phyloP scores from a whole-genome alignment of 2,113 vertebrate genomes.

The Engystomops pustulosus region DNA sequence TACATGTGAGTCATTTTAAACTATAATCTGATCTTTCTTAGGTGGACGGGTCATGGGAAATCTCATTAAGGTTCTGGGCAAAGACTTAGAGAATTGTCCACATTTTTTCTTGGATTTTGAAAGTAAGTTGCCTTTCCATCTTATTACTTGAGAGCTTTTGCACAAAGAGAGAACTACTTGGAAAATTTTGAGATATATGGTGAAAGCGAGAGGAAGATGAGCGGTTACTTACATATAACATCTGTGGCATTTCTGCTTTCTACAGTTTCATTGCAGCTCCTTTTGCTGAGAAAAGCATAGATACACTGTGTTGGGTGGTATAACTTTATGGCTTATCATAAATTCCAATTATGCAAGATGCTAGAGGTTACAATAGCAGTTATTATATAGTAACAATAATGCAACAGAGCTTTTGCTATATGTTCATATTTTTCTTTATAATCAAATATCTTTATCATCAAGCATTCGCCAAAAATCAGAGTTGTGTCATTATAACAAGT shows the following conservation, averaged over 20 bases:
- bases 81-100: slow-evolving; percentile 98
- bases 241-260: not conserved
- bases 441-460: not conserved
- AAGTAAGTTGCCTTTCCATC: slow-evolving; percentile 83
- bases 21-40: slow-evolving; percentile 75
- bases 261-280: not conserved
- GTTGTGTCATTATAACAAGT: not conserved
- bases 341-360: not conserved
- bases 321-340: not conserved
- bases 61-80: slow-evolving; percentile 97
- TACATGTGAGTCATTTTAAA: not conserved
- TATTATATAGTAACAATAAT: not conserved
- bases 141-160: not conserved
- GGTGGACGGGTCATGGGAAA: slow-evolving; percentile 96
- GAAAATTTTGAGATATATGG: not conserved
- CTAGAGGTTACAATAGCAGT: not conserved
- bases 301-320: not conserved
- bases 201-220: not conserved
- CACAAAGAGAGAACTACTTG: not conserved
- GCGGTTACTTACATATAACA: not conserved
- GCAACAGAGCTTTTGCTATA: too few species aligned
- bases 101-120: slow-evolving; percentile 99
- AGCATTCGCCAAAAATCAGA: not conserved
- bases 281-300: too few species aligned
- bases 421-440: not conserved